Conservation (phyloP, 2,888 invertebrate species). For the Cheilosia urbana region DNA sequence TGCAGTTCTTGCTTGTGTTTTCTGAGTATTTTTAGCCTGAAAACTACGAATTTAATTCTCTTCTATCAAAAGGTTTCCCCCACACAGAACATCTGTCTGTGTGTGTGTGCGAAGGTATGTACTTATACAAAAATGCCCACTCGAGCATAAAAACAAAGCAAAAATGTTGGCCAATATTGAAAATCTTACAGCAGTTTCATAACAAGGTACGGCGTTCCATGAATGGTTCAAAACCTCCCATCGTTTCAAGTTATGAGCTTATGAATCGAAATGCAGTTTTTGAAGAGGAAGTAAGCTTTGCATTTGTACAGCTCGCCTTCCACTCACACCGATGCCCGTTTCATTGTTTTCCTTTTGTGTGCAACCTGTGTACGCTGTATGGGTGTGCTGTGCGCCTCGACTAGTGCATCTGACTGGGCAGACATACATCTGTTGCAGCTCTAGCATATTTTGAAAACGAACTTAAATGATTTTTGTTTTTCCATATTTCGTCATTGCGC, state of each 20-base stretch:
- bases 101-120: background rate
- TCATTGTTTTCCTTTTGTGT: conserved; percentile 46
- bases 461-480: conserved; percentile 30
- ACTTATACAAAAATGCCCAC: too few species aligned
- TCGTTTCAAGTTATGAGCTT: conserved; percentile 49
- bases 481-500: conserved; percentile 2
- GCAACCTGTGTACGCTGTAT: background rate
- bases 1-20: conserved; percentile 14
- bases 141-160: conserved; percentile 11
- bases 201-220: conserved; percentile 40
- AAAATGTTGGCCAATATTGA: conserved; percentile 59
- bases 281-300: conserved; percentile 54
- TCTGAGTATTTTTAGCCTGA: conserved; percentile 12
- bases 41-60: conserved; percentile 30
- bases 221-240: conserved; percentile 15
- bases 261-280: conserved; percentile 64
- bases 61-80: conserved; percentile 37
- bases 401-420: conserved; percentile 31
- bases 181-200: conserved; percentile 42
- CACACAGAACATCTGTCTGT: background rate
- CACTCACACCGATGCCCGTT: conserved; percentile 22
- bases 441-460: conserved; percentile 28
- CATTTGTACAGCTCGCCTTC: conserved; percentile 7
- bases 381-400: background rate
- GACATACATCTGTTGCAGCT: conserved; percentile 3